Percentiles rank a stretch among this genome's conserved stretches.
phyloP scores from a whole-genome alignment of 2,888 invertebrate genomes.

The Cenopis cana region DNA sequence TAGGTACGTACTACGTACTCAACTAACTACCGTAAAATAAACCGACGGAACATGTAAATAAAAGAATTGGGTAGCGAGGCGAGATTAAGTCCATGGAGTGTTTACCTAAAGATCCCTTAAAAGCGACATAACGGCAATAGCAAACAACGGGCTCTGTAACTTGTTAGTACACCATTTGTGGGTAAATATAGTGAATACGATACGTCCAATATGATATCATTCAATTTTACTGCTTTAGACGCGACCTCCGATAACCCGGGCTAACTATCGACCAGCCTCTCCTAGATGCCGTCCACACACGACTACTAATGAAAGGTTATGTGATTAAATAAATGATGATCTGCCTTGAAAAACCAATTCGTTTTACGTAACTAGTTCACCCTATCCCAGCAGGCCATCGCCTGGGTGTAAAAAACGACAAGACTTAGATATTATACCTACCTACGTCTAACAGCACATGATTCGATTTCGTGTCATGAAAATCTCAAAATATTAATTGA shows the following conservation, averaged over 20 bases:
- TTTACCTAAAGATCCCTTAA: conserved; percentile 11
- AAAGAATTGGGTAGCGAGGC: neutral
- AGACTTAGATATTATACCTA: no score
- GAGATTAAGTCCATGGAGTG: neutral
- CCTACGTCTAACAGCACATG: conserved; percentile 3
- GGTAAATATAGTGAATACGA: conserved; percentile 77
- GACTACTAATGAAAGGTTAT: conserved; percentile 54
- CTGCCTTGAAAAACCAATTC: neutral
- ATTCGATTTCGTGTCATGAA: conserved; percentile 58
- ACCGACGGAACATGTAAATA: neutral
- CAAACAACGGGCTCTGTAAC: conserved; percentile 69
- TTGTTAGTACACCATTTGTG: conserved; percentile 78
- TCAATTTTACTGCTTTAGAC: conserved; percentile 84
- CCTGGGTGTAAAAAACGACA: neutral
- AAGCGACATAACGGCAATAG: conserved; percentile 47
- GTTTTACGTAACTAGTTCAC: neutral
- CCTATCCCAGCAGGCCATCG: neutral
- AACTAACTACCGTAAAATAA: neutral
- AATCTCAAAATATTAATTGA: conserved; percentile 77
- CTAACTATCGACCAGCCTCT: conserved; percentile 74
- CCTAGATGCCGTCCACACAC: conserved; percentile 69
- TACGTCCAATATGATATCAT: conserved; percentile 80
- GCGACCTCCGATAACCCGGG: conserved; percentile 80
- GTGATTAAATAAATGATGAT: conserved; percentile 27
- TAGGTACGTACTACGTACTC: neutral